A percentile compares a stretch with the other conserved stretches of the same genome.
These are phyloP conservation scores for Meteorus colon DNA, from an alignment of 2,888 invertebrate genomes.

Conservation along the genomic window DNA sequence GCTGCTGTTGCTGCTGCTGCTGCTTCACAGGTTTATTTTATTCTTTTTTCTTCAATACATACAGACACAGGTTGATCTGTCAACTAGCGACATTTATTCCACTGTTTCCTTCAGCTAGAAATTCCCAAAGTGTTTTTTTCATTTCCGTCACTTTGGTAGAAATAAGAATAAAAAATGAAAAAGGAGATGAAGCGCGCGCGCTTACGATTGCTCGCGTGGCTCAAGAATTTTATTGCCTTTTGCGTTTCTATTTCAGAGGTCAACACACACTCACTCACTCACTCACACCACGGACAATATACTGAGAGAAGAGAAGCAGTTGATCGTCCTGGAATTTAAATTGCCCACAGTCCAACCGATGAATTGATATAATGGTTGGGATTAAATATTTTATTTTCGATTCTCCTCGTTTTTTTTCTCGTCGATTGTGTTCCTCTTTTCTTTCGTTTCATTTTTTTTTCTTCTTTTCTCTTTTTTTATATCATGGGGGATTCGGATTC, in stretches of 20 bases:
- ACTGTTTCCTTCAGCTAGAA: constrained; percentile 24
- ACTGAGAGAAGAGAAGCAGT: background rate
- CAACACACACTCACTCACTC: constrained; percentile 23
- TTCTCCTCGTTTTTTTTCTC: background rate
- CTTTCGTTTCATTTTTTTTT: background rate
- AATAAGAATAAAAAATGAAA: background rate
- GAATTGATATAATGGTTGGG: constrained; percentile 18
- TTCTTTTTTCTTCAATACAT: background rate
- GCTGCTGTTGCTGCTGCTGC: background rate
- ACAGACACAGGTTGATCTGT: constrained; percentile 25
- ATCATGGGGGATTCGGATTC: background rate
- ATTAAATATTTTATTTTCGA: constrained; percentile 20
- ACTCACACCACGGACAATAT: constrained; percentile 7
- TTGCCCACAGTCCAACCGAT: constrained; percentile 21
- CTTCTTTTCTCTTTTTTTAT: background rate
- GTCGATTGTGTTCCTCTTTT: constrained; percentile 6
- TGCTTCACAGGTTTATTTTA: background rate
- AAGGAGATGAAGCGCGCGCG: constrained; percentile 9
- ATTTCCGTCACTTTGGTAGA: constrained; percentile 3
- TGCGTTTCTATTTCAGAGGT: constrained; percentile 17
- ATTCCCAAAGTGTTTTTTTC: background rate
- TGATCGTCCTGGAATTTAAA: constrained; percentile 25
- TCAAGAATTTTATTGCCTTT: constrained; percentile 20
- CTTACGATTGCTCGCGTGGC: constrained; percentile 18
- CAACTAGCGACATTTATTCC: constrained; percentile 15